These are phyloP conservation scores for Papilio polytes DNA, from an alignment of 1,140 invertebrate genomes.

Conservation along the genomic window DNA sequence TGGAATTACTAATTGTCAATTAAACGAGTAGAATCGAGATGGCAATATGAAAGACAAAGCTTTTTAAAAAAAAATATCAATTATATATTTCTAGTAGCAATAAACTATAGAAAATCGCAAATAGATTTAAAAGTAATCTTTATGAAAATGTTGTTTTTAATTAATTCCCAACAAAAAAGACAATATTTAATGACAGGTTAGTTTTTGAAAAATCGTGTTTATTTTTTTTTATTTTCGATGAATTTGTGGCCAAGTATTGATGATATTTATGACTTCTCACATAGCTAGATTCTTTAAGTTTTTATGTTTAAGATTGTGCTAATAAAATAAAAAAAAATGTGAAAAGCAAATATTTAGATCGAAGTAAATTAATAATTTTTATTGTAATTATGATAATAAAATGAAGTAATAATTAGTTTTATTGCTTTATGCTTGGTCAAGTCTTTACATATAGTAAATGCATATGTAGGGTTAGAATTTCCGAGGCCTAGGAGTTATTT, in stretches of 20 bases:
- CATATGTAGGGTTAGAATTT: slow-evolving; percentile 15
- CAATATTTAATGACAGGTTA: no score
- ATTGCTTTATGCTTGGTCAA: not conserved
- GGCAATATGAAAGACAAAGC: not conserved
- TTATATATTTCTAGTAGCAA: not conserved
- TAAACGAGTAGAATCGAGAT: not conserved
- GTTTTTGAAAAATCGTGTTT: no score
- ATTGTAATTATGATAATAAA: not conserved
- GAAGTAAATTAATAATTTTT: not conserved
- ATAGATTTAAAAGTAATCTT: no score
- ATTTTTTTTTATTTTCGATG: no score
- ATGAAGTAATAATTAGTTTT: not conserved
- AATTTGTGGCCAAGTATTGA: no score
- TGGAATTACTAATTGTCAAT: slow-evolving; percentile 13
- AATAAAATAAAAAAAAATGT: not conserved
- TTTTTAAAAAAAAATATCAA: not conserved
- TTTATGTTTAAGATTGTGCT: not conserved
- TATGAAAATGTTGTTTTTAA: no score
- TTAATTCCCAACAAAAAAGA: no score
- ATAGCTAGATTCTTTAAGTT: no score
- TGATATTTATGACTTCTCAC: no score
- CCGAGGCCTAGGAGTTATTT: not conserved
- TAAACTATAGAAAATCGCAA: not conserved
- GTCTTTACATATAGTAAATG: not conserved
- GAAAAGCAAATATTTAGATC: not conserved